Percentiles rank a stretch among this genome's conserved stretches.
Conservation (phyloP, 2,888 invertebrate species). For the Ectemnius cavifrons region DNA sequence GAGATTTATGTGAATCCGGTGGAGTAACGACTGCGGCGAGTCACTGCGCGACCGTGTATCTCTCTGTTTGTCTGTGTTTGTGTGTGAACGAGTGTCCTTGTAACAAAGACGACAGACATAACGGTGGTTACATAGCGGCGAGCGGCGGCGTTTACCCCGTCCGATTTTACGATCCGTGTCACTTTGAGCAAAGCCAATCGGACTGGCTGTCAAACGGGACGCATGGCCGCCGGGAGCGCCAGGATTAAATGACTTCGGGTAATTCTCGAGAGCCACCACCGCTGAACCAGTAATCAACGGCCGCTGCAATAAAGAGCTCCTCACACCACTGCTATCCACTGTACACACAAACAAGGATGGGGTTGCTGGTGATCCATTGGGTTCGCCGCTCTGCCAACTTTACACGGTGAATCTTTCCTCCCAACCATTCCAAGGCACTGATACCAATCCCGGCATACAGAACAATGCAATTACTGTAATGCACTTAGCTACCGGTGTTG, state of each 20-base stretch:
- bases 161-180: conserved; percentile 44
- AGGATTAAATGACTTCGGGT: conserved; percentile 50
- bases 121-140: conserved; percentile 44
- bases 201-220: conserved; percentile 41
- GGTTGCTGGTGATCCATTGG: too few species aligned
- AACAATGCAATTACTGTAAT: too few species aligned
- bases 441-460: too few species aligned
- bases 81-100: conserved; percentile 1
- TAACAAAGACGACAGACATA: conserved; percentile 36
- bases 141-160: conserved; percentile 37
- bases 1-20: conserved; percentile 4
- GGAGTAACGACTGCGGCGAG: conserved; percentile 23
- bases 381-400: too few species aligned
- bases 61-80: neutral
- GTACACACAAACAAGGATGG: too few species aligned
- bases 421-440: too few species aligned
- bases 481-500: too few species aligned
- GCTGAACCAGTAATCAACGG: conserved; percentile 30
- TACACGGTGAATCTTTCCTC: too few species aligned
- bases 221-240: conserved; percentile 40
- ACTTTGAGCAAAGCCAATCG: conserved; percentile 40
- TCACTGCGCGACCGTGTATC: conserved; percentile 16
- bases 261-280: conserved; percentile 37
- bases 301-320: conserved; percentile 23
- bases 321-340: too few species aligned